Conservation (phyloP, 2,113 vertebrate species). For the Forbesichthys agassizii region DNA sequence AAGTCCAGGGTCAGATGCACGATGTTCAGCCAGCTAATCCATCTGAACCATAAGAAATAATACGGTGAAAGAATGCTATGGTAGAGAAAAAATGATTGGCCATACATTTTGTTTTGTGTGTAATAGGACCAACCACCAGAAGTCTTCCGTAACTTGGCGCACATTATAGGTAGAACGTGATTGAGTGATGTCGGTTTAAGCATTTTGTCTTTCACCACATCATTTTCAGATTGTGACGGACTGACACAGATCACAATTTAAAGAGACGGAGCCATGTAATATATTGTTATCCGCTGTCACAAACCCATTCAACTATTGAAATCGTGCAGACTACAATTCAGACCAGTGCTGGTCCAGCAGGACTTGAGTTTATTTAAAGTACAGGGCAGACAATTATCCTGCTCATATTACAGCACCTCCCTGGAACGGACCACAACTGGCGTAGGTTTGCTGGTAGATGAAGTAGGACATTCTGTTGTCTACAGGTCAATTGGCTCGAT, state of each 20-base stretch:
- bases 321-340: slow-evolving; percentile 4
- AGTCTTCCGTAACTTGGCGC: not conserved
- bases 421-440: slow-evolving; percentile 7
- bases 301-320: slow-evolving; percentile 2
- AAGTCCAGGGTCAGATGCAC: slow-evolving; percentile 69
- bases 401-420: slow-evolving; percentile 2
- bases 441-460: not conserved
- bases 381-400: too few species aligned
- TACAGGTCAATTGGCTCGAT: too few species aligned
- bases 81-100: slow-evolving; percentile 10
- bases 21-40: slow-evolving; percentile 57
- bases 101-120: not conserved
- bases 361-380: not conserved
- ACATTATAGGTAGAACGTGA: not conserved
- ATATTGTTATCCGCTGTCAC: not conserved
- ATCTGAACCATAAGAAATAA: slow-evolving; percentile 48
- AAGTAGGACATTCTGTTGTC: too few species aligned
- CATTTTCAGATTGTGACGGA: not conserved
- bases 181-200: slow-evolving; percentile 4
- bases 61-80: slow-evolving; percentile 56
- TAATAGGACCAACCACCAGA: slow-evolving; percentile 4
- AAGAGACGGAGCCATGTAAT: slow-evolving; percentile 9
- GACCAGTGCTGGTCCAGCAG: not conserved
- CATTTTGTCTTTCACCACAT: slow-evolving; percentile 1
- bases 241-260: not conserved